Conservation (phyloP, 2,113 vertebrate genomes). For the Lynx canadensis region DNA sequence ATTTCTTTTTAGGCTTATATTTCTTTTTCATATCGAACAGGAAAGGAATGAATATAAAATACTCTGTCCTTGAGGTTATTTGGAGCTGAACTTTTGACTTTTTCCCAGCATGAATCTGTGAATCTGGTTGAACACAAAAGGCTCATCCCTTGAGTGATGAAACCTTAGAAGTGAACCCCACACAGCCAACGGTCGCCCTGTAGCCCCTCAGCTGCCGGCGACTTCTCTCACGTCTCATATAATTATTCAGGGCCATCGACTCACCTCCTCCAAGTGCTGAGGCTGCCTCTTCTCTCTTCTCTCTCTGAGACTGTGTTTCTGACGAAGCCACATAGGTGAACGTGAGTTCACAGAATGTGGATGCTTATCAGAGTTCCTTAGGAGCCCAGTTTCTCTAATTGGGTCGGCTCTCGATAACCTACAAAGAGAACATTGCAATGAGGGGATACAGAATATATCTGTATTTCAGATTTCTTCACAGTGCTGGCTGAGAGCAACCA, state of each 20-base stretch:
- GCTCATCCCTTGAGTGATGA: not conserved
- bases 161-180: not conserved
- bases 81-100: conserved; percentile 61
- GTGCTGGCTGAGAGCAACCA: not conserved
- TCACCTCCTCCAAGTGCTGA: not conserved
- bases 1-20: not conserved
- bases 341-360: not conserved
- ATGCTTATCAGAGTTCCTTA: not conserved
- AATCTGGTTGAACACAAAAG: conserved; percentile 47
- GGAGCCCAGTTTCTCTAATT: not conserved
- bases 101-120: conserved; percentile 43
- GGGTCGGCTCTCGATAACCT: not conserved
- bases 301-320: not conserved
- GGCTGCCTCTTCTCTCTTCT: not conserved
- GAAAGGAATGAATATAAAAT: conserved; percentile 52
- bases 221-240: not conserved
- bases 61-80: conserved; percentile 49
- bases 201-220: not conserved
- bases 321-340: not conserved
- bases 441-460: accelerated
- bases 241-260: not conserved
- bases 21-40: conserved; percentile 4
- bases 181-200: accelerated
- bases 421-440: not conserved
- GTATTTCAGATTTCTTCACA: not conserved